Conservation (phyloP, 2,797 vertebrate species). For the Spinibarbus caldwelli region DNA sequence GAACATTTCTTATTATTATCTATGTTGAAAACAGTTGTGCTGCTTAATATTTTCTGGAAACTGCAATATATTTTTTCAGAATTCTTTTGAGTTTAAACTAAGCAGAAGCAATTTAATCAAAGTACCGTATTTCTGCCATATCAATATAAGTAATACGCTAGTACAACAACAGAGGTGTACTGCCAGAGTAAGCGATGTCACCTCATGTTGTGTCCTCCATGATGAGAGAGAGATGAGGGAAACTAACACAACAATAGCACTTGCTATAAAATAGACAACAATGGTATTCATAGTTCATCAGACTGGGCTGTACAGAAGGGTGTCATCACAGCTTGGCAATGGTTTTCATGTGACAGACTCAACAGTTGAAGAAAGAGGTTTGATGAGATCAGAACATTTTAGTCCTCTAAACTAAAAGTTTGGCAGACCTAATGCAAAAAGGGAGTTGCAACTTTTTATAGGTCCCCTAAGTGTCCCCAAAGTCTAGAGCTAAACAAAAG, state of each 20-base stretch:
- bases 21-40: no score
- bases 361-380: not conserved
- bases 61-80: no score
- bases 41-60: no score
- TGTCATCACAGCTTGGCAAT: not conserved
- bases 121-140: not conserved
- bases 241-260: not conserved
- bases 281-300: not conserved
- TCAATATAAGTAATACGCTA: not conserved
- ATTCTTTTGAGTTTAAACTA: not conserved
- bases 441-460: not conserved
- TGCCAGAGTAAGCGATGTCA: not conserved
- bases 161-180: not conserved
- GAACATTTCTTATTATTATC: no score
- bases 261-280: not conserved
- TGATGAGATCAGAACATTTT: not conserved
- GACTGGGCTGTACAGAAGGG: not conserved
- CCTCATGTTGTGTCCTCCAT: not conserved
- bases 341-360: not conserved
- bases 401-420: not conserved
- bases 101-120: not conserved
- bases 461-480: no score
- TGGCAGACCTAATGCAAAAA: conserved; percentile 1
- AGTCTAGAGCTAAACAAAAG: conserved; percentile 23
- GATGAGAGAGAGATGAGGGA: not conserved